phyloP scores from a whole-genome alignment of 2,888 invertebrate species.

The Cordylochernes scorpioides region DNA sequence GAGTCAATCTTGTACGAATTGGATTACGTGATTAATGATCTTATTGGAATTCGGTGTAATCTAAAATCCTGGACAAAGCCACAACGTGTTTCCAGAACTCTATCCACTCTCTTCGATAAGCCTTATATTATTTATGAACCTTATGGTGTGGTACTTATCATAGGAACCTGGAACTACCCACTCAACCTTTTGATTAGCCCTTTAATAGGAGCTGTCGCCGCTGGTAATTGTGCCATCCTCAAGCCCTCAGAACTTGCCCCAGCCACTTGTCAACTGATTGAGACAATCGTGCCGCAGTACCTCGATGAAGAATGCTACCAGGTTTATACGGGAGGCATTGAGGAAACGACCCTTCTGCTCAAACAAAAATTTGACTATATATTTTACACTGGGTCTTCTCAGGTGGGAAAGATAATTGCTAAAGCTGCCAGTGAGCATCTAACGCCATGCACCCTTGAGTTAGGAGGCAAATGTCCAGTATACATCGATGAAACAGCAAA shows the following conservation, averaged over 20 bases:
- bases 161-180: slow-evolving; percentile 31
- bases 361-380: slow-evolving; percentile 28
- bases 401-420: slow-evolving; percentile 26
- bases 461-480: slow-evolving; percentile 40
- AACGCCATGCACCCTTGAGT: slow-evolving; percentile 29
- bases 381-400: slow-evolving; percentile 28
- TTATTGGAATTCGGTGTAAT: slow-evolving; percentile 36
- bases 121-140: slow-evolving; percentile 41
- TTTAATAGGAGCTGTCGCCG: slow-evolving; percentile 50
- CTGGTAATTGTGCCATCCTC: slow-evolving; percentile 31
- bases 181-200: slow-evolving; percentile 23
- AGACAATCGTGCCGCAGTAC: slow-evolving; percentile 53
- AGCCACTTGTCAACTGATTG: slow-evolving; percentile 41
- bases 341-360: slow-evolving; percentile 26
- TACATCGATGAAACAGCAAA: slow-evolving; percentile 62
- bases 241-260: slow-evolving; percentile 59
- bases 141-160: slow-evolving; percentile 53
- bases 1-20: slow-evolving; percentile 51
- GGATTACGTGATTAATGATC: slow-evolving; percentile 44
- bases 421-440: slow-evolving; percentile 28
- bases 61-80: slow-evolving; percentile 50
- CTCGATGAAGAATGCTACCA: slow-evolving; percentile 34
- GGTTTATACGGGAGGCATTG: slow-evolving; percentile 26
- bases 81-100: slow-evolving; percentile 27
- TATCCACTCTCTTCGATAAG: slow-evolving; percentile 24